Evolutionary conservation across 2,113 vertebrate species (phyloP), one percentile per base, ranked within the genome.

Genomic region (Rhabdornis inornatus): DNA sequence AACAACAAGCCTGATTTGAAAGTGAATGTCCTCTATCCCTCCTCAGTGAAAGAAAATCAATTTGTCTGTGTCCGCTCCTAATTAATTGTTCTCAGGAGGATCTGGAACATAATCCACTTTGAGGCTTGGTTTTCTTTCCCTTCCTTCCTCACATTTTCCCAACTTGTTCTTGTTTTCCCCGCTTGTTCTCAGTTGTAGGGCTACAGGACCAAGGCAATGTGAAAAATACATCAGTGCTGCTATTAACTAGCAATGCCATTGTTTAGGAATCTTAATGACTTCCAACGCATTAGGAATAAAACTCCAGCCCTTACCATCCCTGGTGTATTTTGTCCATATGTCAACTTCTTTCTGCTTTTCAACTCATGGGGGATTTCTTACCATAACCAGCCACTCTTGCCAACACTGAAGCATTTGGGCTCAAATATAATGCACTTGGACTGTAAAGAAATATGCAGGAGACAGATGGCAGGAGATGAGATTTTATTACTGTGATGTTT

Each of bases 391-490:
- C 23, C 92, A 45, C 64, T 10, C 33, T 30, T 95, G 94, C 90
- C 92, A 95, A 61, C 80, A 64, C 37, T 81, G 68, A 93, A 93
- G 49, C 90, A 94, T 93, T 91, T 95, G 76, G 71, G 55, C 69
- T 94, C 75, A 81, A 70, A 89, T 93, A 39, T 89, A 81, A 91
- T 57, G 75, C 49, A 78, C 56, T 94, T 87, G 68, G 64, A 76
- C 89, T 86, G 71, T 91, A 94, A 96, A 94, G 93, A 93, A 92
- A 92, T 86, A 95, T 91, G 69, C 76, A 80, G 40, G 52, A 90
- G 85, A 92, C 91, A 97, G 95, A 96, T 96, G 94, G 94, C 28
- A 88, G 42, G 60, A 91, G 86, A 95, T 90, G 71, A 94, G 83
- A 93, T 83, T 96, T 95, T 95, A 95, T 94, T 95, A 71, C 86